Base-by-base conservation (phyloP, 2,113 vertebrate species). In the Pelobates fuscus region DNA sequence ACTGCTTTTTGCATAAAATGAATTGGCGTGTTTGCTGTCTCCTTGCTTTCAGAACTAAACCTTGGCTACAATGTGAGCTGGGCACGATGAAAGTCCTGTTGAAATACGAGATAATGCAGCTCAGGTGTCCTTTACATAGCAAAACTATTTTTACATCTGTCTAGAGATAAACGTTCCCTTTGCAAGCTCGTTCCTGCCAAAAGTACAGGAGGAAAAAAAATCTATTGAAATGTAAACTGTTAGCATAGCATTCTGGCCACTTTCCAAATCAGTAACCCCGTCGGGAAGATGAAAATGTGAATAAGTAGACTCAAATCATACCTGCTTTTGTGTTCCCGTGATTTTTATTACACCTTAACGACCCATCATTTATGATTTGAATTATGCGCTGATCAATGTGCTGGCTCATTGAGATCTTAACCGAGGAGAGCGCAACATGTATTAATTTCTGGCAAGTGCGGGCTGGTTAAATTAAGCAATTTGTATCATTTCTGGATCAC, bases 221-320 rank as follows among this genome's bases (percentile, higher is more conserved):
- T 21, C 55, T 24, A 17, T 2, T n/a, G 49, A 75, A 44, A 44
- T 58, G 20, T 46, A 24, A 76, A 67, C 58, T 49, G 26, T 59
- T n/a, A 21, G 10, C 26, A 15, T 52, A 46, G 44, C 3, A 24
- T 59, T 60, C 41, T 32, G 63, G 63, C 43, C 12, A 11, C 41
- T 17, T 43, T 66, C 62, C 62, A 59, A 46, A 17, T 27, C 20
- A 18, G 25, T 54, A 29, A 59, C 8, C 24, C 54, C 58, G 23
- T 57, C 52, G 25, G 71, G 32, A 52, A 25, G 12, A 43, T 57
- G 37, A 20, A 23, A 17, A 41, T 18, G 18, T 27, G 21, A 66
- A 74, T 58, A 44, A 74, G 62, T 18, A 49, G 43, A 24, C 44
- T 54, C 43, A 37, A 6, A n/a, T n/a, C 37, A 62, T 32, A 60